phyloP scores from a whole-genome alignment of 2,797 vertebrate genomes.

The Lepilemur ruficaudatus region DNA sequence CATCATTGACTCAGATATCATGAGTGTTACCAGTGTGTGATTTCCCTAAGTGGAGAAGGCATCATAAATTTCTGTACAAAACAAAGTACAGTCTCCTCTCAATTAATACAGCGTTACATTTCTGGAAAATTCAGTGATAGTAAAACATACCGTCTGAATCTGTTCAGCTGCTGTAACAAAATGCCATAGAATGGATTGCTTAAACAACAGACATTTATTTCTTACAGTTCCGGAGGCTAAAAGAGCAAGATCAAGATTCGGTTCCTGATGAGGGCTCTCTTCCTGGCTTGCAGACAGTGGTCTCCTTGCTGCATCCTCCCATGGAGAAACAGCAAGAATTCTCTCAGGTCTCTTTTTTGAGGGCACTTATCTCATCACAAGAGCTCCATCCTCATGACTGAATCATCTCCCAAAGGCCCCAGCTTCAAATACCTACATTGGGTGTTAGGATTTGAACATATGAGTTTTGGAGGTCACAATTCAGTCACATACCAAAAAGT shows the following conservation, averaged over 20 bases:
- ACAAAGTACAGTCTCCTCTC: background rate
- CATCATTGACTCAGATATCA: background rate
- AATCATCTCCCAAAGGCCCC: background rate
- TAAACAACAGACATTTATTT: background rate
- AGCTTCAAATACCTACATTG: background rate
- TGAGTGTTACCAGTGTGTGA: background rate
- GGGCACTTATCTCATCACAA: background rate
- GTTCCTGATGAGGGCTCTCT: background rate
- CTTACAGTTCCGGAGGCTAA: background rate
- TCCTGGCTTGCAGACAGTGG: background rate
- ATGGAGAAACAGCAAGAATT: background rate
- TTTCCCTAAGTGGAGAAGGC: background rate
- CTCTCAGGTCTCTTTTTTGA: background rate
- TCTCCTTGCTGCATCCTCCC: background rate
- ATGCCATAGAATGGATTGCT: rapidly evolving
- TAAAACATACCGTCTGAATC: background rate
- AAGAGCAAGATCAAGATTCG: rapidly evolving
- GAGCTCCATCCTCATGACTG: background rate
- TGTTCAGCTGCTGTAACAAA: background rate
- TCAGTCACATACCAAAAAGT: background rate
- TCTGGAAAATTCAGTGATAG: background rate
- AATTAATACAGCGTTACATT: background rate
- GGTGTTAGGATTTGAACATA: too few species aligned
- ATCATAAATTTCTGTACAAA: background rate
- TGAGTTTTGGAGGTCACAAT: background rate